These are phyloP conservation scores for Helicolenus hilgendorfi DNA, from an alignment of 2,797 vertebrate genomes.

Conservation along the genomic window DNA sequence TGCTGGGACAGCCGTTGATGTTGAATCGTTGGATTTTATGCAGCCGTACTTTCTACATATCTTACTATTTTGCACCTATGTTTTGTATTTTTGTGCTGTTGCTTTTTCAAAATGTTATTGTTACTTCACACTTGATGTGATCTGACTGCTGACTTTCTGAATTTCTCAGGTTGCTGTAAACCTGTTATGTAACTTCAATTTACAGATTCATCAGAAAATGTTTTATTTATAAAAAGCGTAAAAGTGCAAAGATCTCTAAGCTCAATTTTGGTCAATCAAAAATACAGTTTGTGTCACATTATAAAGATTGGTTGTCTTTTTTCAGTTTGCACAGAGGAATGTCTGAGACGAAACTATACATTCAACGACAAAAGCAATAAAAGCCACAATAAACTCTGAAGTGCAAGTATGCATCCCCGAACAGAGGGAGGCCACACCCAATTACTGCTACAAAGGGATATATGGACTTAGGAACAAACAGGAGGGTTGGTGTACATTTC, in stretches of 20 bases:
- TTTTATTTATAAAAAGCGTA: constrained; percentile 49
- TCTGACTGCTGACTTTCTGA: background rate
- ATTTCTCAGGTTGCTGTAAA: background rate
- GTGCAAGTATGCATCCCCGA: constrained; percentile 56
- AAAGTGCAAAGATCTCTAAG: constrained; percentile 40
- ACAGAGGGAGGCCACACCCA: background rate
- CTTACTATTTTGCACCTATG: background rate
- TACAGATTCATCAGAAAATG: background rate
- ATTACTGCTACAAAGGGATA: constrained; percentile 45
- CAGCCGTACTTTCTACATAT: background rate
- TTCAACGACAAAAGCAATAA: constrained; percentile 52
- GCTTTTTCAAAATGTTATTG: background rate
- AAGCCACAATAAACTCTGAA: constrained; percentile 54
- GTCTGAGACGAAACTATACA: constrained; percentile 20
- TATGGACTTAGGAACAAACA: constrained; percentile 67
- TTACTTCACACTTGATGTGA: background rate
- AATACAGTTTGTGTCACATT: background rate
- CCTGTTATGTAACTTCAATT: background rate
- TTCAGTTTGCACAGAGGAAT: constrained; percentile 30
- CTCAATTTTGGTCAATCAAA: background rate
- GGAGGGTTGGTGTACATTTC: constrained; percentile 34
- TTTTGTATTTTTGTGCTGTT: background rate
- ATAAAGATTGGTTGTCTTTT: background rate
- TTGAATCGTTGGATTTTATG: background rate
- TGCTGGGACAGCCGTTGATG: background rate